Evolutionary conservation across 1,140 invertebrate genomes (phyloP), one percentile per base, ranked within the genome.

Genomic region (Solen grandis): DNA sequence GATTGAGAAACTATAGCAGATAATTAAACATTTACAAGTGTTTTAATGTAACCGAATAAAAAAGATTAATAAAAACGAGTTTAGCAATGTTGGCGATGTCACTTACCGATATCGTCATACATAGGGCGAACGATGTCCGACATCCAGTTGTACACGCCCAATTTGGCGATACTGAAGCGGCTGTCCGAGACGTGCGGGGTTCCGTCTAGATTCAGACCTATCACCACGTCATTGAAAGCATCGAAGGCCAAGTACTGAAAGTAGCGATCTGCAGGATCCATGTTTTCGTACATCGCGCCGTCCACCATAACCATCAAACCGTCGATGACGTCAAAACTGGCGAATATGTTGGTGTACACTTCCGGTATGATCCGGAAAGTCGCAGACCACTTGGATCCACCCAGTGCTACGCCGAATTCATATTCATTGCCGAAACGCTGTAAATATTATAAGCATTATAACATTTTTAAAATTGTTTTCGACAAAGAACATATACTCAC

Each of bases 341-440:
- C 77, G 33, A 27, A 50, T 1, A 80, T 72, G 59, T 80, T 72
- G 5, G 60, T 55, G 68, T 68, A 80, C 13, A 72, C 13, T 1
- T 46, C 5, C 0, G 68, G 77, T 13, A 46, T 33, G 5, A 80
- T 29, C 10, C 57, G 66, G 25, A 72, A 73, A 27, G 14, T 31
- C 1, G 65, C 77, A 19, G 38, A 52, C 77, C 77, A 80, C 16
- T 62, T 19, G n/a, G 36, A 31, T 4, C 65, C 77, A 25, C 69
- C 59, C 25, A 50, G 57, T 22, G 77, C 68, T 27, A 80, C 38
- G 16, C 77, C 77, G 22, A 80, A 63, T 27, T 80, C 77, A 27
- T 63, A 72, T 31, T 80, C 77, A 35, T 80, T 38, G 10, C 77
- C 77, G 55, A 33, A 72, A 22, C 65, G 35, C 76, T 79, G 29